Percentiles rank a stretch among this genome's conserved stretches.
Conservation (phyloP, 2,113 vertebrate genomes). For the Silurus asotus region DNA sequence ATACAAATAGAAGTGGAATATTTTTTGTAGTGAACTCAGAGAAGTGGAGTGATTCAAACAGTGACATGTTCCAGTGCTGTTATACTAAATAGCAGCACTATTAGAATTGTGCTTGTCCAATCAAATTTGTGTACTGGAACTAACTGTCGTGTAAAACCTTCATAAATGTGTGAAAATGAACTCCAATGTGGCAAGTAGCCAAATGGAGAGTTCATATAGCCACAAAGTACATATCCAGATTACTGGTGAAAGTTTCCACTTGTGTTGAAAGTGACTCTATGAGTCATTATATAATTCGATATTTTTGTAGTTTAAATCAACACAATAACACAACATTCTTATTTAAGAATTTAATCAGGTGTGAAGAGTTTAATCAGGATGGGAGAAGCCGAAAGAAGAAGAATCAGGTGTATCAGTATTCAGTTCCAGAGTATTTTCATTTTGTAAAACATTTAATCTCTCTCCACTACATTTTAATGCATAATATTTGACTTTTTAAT, state of each 20-base stretch:
- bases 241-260: background rate
- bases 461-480: too few relatives aligned
- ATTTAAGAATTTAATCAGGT: background rate
- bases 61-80: background rate
- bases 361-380: background rate
- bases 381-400: too few relatives aligned
- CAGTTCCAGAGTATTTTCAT: too few relatives aligned
- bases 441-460: too few relatives aligned
- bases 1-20: background rate
- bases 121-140: background rate
- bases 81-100: background rate
- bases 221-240: background rate
- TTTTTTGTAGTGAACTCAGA: background rate
- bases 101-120: background rate
- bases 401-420: too few relatives aligned
- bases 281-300: too few relatives aligned
- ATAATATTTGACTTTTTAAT: too few relatives aligned
- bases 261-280: background rate
- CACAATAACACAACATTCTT: too few relatives aligned
- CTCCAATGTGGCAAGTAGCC: background rate
- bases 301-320: too few relatives aligned
- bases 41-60: background rate
- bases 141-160: background rate
- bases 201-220: background rate
- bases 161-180: background rate